Conservation (phyloP, 1,140 invertebrate species). For the Grapholita molesta region DNA sequence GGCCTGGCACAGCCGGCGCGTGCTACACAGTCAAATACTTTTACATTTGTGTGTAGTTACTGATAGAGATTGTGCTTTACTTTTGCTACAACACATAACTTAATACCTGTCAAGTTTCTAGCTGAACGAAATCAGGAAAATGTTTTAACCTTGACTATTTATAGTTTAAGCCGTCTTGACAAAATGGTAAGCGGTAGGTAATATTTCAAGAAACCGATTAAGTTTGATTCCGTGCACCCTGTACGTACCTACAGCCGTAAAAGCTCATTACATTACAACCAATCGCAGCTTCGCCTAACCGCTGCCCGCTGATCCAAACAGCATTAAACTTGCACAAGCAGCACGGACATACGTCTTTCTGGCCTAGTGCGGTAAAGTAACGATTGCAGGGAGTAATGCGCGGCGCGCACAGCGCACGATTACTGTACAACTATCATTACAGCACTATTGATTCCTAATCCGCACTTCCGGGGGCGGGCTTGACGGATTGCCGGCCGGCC, state of each 20-base stretch:
- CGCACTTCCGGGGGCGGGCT: constrained; percentile 66
- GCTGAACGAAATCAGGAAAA: too few relatives aligned
- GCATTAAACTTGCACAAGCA: background rate
- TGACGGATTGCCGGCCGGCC: constrained; percentile 64
- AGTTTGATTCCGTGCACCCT: background rate
- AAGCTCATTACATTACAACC: background rate
- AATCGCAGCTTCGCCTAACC: background rate
- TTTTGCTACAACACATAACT: too few relatives aligned
- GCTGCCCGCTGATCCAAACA: background rate
- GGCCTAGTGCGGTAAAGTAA: background rate
- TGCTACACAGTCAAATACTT: too few relatives aligned
- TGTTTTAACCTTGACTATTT: too few relatives aligned
- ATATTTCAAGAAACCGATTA: background rate
- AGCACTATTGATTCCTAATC: constrained; percentile 77
- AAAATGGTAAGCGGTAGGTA: background rate
- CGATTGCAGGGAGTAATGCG: constrained; percentile 18
- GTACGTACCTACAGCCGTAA: background rate
- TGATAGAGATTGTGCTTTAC: too few relatives aligned
- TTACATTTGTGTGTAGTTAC: too few relatives aligned
- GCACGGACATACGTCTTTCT: background rate
- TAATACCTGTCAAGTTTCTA: too few relatives aligned
- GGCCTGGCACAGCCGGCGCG: too few relatives aligned
- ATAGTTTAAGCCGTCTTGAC: too few relatives aligned
- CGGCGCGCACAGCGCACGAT: constrained; percentile 62
- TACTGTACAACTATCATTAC: constrained; percentile 75